Evolutionary conservation across 2,797 vertebrate species (phyloP), one percentile per base, ranked within the genome.

Genomic region (Triplophysa bombifrons): DNA sequence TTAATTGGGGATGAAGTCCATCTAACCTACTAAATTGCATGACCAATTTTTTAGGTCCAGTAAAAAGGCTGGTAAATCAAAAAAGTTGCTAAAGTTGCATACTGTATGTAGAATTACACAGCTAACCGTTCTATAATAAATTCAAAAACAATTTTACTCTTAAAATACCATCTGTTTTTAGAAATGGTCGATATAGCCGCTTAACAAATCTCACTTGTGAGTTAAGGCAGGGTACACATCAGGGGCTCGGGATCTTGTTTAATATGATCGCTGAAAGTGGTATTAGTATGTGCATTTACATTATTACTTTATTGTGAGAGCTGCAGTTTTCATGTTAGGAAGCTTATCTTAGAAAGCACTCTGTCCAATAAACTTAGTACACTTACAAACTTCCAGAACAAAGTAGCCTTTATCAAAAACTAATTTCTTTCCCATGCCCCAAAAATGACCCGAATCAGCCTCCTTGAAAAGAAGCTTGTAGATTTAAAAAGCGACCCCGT

Each of bases 401-500:
- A 41, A 3, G 30, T 19, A 1, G 34, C 50, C 34, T 20, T 50
- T 75, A 66, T 83, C 53, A 20, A 38, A 82, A 68, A 44, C 10
- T 10, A 7, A 44, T 71, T 46, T 81, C 19, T 17, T 73, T 76
- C 58, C 58, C 27, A 44, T 74, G 58, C 50, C 51, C 61, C 72
- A 34, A 67, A 63, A 61, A 71, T 81, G 68, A 82, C 60, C 71
- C 41, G 38, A 72, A 66, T 83, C 76, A 80, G 61, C 69, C 48
- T 76, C 50, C 74, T 84, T 63, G 58, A 72, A 76, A 72, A 78
- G 74, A 79, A 66, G 51, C 61, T 61, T 83, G 75, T 51, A 27
- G 72, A 56, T 81, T 79, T 81, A 77, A 75, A 50, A 27, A 70
- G 63, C 73, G 65, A 68, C 65, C 81, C 53, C 72, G 68, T 84